Percentiles rank a stretch among this genome's conserved stretches.
Conservation (phyloP, 1,140 invertebrate genomes). For the Drosophila lacertosa region DNA sequence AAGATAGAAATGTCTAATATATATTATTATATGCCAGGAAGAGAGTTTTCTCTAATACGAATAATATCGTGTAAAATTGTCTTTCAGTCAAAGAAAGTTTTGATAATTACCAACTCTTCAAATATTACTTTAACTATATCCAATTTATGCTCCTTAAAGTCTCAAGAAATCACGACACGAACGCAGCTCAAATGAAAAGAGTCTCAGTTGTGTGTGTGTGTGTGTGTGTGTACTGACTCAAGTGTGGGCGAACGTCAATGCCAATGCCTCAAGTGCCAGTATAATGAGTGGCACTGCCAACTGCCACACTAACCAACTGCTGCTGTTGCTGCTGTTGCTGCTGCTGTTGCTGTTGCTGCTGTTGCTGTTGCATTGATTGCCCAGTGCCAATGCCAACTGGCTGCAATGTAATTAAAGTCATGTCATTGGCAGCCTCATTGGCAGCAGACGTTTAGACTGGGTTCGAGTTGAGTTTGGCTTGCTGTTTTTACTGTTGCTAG, state of each 20-base stretch:
- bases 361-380: conserved; percentile 55
- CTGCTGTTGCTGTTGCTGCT: background rate
- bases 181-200: conserved; percentile 1
- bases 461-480: conserved; percentile 9
- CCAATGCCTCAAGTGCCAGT: conserved; percentile 60
- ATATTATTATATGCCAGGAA: too few species aligned
- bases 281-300: conserved; percentile 64
- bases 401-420: conserved; percentile 78
- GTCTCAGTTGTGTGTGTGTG: background rate
- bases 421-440: conserved; percentile 64
- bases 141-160: background rate
- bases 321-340: background rate
- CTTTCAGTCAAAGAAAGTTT: too few species aligned
- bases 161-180: background rate
- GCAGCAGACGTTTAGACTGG: conserved; percentile 38
- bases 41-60: too few species aligned
- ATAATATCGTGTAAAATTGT: too few species aligned
- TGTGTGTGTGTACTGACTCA: conserved; percentile 22
- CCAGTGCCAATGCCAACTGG: conserved; percentile 48
- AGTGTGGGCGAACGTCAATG: conserved; percentile 37
- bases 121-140: too few species aligned
- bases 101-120: too few species aligned
- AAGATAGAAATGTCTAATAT: too few species aligned
- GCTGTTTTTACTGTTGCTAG: conserved; percentile 8
- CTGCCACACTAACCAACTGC: conserved; percentile 8